Evolutionary conservation across 2,888 invertebrate genomes (phyloP).

Genomic region (Agonopterix alstromeriana): DNA sequence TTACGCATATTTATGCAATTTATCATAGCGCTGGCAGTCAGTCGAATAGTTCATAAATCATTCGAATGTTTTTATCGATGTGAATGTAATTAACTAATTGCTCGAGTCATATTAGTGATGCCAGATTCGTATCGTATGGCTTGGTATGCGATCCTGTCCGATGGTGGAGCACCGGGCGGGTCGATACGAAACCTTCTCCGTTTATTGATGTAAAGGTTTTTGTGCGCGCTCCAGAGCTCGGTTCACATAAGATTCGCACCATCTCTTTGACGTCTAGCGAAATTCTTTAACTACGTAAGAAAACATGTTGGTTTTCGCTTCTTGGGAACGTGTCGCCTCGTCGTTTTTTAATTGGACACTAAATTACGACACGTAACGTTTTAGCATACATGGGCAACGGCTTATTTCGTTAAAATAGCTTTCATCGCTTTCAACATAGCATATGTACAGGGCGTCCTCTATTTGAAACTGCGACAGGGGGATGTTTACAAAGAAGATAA

Average conservation of each 20-base stretch:
- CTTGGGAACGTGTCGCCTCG: constrained; percentile 28
- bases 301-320: constrained; percentile 1
- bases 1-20: constrained; percentile 12
- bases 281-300: constrained; percentile 48
- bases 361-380: constrained; percentile 17
- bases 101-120: constrained; percentile 32
- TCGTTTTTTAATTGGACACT: constrained; percentile 4
- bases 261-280: constrained; percentile 52
- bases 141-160: constrained; percentile 29
- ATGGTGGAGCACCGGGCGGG: constrained; percentile 7
- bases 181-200: constrained; percentile 2
- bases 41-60: constrained; percentile 15
- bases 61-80: constrained; percentile 31
- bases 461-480: constrained; percentile 35
- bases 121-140: constrained; percentile 34
- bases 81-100: constrained; percentile 45
- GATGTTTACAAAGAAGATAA: constrained; percentile 52
- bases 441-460: constrained; percentile 26
- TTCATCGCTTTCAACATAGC: neutral
- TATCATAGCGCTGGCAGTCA: constrained; percentile 14
- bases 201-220: constrained; percentile 42
- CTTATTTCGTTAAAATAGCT: too few species aligned
- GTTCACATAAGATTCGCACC: constrained; percentile 41
- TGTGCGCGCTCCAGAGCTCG: constrained; percentile 52
- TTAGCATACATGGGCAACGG: constrained; percentile 18